Evolutionary conservation across 2,797 vertebrate species (phyloP), one percentile per base, ranked within the genome.

Genomic region (Semotilus atromaculatus): DNA sequence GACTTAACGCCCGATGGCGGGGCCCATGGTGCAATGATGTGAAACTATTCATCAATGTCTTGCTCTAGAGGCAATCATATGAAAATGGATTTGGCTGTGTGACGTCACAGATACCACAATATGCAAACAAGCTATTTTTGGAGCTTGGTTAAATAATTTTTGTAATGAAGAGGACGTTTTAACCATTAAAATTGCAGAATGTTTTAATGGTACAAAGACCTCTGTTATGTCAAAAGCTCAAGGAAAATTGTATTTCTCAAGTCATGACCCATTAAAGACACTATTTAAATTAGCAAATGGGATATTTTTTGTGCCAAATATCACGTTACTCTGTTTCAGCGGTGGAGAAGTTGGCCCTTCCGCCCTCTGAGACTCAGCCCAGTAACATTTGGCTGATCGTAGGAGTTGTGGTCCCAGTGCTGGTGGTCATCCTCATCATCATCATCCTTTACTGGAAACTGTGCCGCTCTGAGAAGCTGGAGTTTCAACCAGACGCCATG

Each of bases 361-460:
- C 96, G 0, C 88, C 96, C 0, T 94, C 96, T 0, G 97, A 98
- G 92, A 96, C 96, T 2, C 97, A 97, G 92, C 96, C 95, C 84
- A 96, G 93, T 92, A 98, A 96, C 76, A 91, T 99, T 3, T 99
- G 98, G 98, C 96, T 99, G 89, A 96, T 98, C 0, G 95, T 99
- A 0, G 98, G 97, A 0, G 98, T 99, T 90, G 96, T 96, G 0
- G 97, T 99, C 14, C 98, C 98, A 0, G 97, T 97, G 45, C 92
- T 97, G 36, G 96, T 99, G 87, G 98, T 98, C 0, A 84, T 96
- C 34, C 94, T 98, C 90, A 98, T 99, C 8, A 95, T 99, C 43
- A 90, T 96, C 92, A 97, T 99, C 92, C 97, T 99, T 58, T 99
- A 99, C 93, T 99, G 98, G 97, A 99, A 99, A 40, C 94, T 99